Percentiles rank a stretch among this genome's conserved stretches.
Conservation (phyloP, 2,888 invertebrate genomes). For the Muschampia plurimacula region DNA sequence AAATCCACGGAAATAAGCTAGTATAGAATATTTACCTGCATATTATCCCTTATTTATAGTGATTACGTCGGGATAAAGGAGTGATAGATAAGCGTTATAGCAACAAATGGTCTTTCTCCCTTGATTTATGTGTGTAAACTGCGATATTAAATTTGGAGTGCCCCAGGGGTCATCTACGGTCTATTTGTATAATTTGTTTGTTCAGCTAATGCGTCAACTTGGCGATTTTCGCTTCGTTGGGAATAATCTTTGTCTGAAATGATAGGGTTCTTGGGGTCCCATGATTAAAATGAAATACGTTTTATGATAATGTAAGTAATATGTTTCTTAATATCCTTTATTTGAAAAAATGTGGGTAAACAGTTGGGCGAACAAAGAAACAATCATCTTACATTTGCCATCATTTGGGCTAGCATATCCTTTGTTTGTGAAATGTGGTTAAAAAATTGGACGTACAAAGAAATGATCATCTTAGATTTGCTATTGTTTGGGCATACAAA, state of each 20-base stretch:
- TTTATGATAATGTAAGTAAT: too few species aligned
- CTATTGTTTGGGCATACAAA: too few species aligned
- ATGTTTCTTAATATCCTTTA: too few species aligned
- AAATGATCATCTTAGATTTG: too few species aligned
- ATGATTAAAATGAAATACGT: too few species aligned
- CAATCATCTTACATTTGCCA: too few species aligned
- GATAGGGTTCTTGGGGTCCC: neutral
- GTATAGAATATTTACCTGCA: conserved; percentile 61
- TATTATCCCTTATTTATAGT: conserved; percentile 73
- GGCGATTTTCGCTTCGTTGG: conserved; percentile 8
- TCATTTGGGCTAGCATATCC: too few species aligned
- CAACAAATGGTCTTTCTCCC: conserved; percentile 40
- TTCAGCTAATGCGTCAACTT: conserved; percentile 13
- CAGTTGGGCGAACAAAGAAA: too few species aligned
- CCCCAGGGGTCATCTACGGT: conserved; percentile 27
- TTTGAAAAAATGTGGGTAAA: too few species aligned
- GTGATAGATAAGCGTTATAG: conserved; percentile 68
- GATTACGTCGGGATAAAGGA: conserved; percentile 67
- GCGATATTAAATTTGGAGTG: conserved; percentile 40
- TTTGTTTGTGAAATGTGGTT: too few species aligned
- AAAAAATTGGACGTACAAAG: too few species aligned
- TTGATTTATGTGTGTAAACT: conserved; percentile 44
- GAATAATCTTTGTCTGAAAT: conserved; percentile 12
- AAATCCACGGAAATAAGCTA: neutral
- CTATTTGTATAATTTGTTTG: conserved; percentile 30